Base-by-base conservation (phyloP, 2,888 invertebrate species). In the Ophonus ardosiacus region DNA sequence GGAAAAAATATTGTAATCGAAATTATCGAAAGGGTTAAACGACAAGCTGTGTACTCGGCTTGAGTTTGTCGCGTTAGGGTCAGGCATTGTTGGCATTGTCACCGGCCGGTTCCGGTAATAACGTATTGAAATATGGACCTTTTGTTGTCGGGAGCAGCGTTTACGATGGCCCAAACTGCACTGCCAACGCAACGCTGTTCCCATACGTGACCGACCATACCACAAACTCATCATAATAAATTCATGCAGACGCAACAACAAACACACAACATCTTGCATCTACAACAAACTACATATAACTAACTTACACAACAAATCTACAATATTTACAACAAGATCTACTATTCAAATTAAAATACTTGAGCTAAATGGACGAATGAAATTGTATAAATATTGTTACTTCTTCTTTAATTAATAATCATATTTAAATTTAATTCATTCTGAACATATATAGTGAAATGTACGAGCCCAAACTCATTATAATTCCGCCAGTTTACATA, bases 21-120 rank as follows among this genome's bases (percentile, higher is more conserved):
- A 13, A 13, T 51, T 8, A 13, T 51, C 10, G 8, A 5, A 51
- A 51, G 43, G 43, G 13, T 51, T 51, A 13, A 13, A 10, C 2
- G 43, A 10, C 13, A 51, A 13, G 13, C 0, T 51, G 43, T 51
- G 13, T 13, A 6, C 10, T 0, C 24, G 63, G 21, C 13, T 21
- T 21, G 7, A 31, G 31, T 31, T 31, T 31, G 31, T 31, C 31
- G 31, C 31, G 31, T 31, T 31, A 31, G 31, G 31, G 31, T 31
- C 63, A 63, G 63, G 5, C 13, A 10, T 91, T 89, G 86, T 87
- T 87, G 87, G 87, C 88, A 88, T 88, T 88, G 88, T 88, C 88
- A 88, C 87, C 71, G 61, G 38, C 40, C 65, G 65, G 40, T 81
- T 81, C 81, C 81, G 81, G 68, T 81, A 81, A 65, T 68, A 65